Conservation (phyloP, 2,113 vertebrate genomes). For the Neodon shergylaensis region DNA sequence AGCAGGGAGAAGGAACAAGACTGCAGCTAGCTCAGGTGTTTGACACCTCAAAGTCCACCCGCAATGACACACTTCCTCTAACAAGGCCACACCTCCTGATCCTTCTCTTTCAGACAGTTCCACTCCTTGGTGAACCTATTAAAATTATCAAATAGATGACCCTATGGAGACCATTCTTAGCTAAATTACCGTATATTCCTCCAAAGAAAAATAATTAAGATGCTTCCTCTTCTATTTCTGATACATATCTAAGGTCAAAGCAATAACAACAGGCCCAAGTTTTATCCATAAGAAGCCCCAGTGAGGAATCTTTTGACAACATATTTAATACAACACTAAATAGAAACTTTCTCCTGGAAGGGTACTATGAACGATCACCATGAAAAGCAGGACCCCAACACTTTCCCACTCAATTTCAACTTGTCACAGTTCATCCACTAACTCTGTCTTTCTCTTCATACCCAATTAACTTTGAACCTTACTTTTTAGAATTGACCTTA, state of each 20-base stretch:
- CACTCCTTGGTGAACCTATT: not conserved
- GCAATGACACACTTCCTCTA: not conserved
- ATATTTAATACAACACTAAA: not conserved
- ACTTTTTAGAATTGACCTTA: not conserved
- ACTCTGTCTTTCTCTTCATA: not conserved
- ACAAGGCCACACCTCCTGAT: not conserved
- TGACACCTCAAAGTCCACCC: not conserved
- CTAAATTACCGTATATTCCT: not conserved
- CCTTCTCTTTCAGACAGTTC: not conserved
- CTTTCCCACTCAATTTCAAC: not conserved
- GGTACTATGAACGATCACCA: conserved; percentile 26
- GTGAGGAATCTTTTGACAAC: conserved; percentile 1
- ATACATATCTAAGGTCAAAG: conserved; percentile 23
- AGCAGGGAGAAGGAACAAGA: not conserved
- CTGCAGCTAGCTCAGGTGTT: not conserved
- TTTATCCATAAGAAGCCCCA: not conserved
- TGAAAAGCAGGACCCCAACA: not conserved
- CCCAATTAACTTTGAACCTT: not conserved
- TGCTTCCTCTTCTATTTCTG: not conserved
- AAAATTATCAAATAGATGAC: not conserved
- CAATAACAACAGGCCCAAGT: not conserved
- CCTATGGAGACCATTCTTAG: not conserved
- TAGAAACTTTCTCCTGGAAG: not conserved
- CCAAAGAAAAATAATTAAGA: not conserved
- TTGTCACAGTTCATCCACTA: not conserved